phyloP scores from a whole-genome alignment of 2,797 vertebrate genomes.

The Loris lydekkerianus region DNA sequence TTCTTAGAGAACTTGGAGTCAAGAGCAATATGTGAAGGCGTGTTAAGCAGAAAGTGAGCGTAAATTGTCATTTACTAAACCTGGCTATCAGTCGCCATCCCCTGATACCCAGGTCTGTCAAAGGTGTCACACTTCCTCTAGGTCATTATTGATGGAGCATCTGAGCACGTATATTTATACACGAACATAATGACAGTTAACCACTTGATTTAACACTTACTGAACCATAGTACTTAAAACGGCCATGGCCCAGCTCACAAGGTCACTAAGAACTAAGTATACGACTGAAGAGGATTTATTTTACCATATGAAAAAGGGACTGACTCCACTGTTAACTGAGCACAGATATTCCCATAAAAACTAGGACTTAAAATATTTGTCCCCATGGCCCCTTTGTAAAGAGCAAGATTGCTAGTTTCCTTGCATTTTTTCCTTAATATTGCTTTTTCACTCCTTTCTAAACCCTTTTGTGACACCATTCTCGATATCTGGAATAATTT shows the following conservation, averaged over 20 bases:
- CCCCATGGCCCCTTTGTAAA: neutral
- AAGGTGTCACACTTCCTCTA: neutral
- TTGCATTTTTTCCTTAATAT: conserved; percentile 4
- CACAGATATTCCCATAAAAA: conserved; percentile 29
- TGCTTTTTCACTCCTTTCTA: neutral
- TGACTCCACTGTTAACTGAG: neutral
- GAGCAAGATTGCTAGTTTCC: neutral
- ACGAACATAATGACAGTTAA: neutral
- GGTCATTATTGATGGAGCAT: neutral
- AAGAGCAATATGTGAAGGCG: neutral
- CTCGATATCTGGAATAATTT: conserved; percentile 37
- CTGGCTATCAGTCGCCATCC: neutral
- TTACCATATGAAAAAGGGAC: neutral
- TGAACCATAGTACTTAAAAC: neutral
- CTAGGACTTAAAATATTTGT: conserved; percentile 9
- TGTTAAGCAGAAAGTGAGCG: neutral
- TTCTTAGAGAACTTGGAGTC: neutral
- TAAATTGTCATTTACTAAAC: neutral
- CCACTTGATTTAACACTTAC: neutral
- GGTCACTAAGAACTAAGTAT: neutral
- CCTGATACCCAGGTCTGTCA: neutral
- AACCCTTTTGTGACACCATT: neutral
- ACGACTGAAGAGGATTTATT: neutral
- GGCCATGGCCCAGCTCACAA: neutral
- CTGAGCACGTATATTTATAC: neutral